Evolutionary conservation across 2,888 invertebrate species (phyloP).

Genomic region (Sacculina carcini): DNA sequence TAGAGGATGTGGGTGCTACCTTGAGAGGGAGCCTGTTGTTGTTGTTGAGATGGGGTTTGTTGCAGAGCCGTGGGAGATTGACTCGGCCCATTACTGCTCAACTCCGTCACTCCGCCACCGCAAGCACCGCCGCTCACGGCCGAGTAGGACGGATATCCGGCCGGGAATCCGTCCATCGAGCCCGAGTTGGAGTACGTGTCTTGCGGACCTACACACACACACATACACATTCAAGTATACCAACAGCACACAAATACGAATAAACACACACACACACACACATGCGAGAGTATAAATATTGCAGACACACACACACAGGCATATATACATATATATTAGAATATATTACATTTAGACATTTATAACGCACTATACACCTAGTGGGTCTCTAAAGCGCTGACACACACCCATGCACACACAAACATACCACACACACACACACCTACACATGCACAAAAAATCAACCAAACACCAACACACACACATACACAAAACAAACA

Average conservation of each 20-base stretch:
- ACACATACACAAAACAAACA: neutral
- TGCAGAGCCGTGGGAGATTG: too few species aligned
- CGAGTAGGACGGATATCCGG: neutral
- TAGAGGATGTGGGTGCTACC: too few species aligned
- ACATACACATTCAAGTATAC: neutral
- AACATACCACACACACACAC: neutral
- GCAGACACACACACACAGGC: neutral
- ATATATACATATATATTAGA: neutral
- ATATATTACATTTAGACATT: neutral
- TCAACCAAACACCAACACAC: neutral
- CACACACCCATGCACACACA: neutral
- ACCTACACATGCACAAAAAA: neutral
- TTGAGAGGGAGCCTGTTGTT: too few species aligned
- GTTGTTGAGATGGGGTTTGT: too few species aligned
- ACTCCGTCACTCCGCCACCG: too few species aligned
- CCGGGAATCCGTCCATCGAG: conserved; percentile 6
- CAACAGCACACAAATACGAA: neutral
- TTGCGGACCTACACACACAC: neutral
- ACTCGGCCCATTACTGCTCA: too few species aligned
- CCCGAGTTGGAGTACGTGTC: conserved; percentile 10
- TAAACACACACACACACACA: neutral
- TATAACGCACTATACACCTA: too few species aligned
- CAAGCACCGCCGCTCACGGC: conserved; percentile 4
- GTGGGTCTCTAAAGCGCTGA: too few species aligned
- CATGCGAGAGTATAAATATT: neutral